A percentile compares a stretch with the other conserved stretches of the same genome.
phyloP scores from a whole-genome alignment of 2,797 vertebrate species.

The Pangasius mekongensis region DNA sequence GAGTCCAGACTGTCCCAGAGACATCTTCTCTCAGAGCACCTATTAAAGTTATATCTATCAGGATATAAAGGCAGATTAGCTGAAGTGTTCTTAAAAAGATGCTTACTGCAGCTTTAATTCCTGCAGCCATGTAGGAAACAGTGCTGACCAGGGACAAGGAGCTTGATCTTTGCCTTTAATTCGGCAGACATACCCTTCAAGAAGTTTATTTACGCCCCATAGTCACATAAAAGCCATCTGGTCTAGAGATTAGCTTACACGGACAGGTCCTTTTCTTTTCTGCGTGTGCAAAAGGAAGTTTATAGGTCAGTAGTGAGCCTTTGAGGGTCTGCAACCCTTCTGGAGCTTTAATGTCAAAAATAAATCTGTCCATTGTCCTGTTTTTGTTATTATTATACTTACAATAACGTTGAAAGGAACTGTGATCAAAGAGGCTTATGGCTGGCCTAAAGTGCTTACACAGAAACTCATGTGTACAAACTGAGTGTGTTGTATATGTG shows the following conservation, averaged over 20 bases:
- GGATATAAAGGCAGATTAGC: neutral
- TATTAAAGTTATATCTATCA: neutral
- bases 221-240: slow-evolving; percentile 65
- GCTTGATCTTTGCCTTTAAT: neutral
- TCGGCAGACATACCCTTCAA: slow-evolving; percentile 48
- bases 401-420: neutral
- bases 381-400: slow-evolving; percentile 7
- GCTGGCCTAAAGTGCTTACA: neutral
- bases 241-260: slow-evolving; percentile 61
- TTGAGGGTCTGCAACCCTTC: slow-evolving; percentile 1
- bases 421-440: neutral
- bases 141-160: neutral
- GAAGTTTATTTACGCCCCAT: slow-evolving; percentile 60
- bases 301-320: slow-evolving; percentile 24
- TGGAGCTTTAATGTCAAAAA: neutral
- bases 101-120: slow-evolving; percentile 34
- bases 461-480: neutral
- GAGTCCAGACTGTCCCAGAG: neutral
- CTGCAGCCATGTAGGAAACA: neutral
- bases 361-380: slow-evolving; percentile 6
- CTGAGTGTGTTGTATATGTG: neutral
- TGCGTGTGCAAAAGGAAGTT: slow-evolving; percentile 33
- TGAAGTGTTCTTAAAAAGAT: slow-evolving; percentile 1
- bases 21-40: neutral
- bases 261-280: slow-evolving; percentile 54